Conservation (phyloP, 2,797 vertebrate species). For the Channa striata region DNA sequence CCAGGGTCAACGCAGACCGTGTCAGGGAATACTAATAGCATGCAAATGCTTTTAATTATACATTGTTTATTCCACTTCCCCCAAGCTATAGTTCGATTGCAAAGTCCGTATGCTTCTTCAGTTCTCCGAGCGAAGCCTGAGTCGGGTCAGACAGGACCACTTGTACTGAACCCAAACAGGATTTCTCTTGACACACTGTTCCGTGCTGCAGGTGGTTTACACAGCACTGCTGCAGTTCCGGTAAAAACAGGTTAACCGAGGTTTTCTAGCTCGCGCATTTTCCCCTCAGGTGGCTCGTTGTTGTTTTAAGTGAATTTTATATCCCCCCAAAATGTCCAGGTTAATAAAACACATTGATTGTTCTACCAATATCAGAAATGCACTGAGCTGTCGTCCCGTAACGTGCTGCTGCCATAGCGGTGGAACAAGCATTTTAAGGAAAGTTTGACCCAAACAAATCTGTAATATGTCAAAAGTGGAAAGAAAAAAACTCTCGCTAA, state of each 20-base stretch:
- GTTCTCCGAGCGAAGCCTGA: not conserved
- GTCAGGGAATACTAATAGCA: conserved; percentile 55
- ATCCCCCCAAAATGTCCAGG: too few species aligned
- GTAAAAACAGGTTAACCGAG: not conserved
- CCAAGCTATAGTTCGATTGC: conserved; percentile 43
- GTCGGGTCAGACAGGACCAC: not conserved
- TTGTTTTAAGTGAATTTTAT: too few species aligned
- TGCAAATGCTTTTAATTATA: conserved; percentile 64
- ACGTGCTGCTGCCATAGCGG: too few species aligned
- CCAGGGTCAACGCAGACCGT: conserved; percentile 43
- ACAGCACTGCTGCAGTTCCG: not conserved
- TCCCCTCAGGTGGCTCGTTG: not conserved
- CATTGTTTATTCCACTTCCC: conserved; percentile 45
- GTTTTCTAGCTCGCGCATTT: not conserved
- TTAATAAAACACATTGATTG: too few species aligned
- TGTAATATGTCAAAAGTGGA: too few species aligned
- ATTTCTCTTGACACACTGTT: not conserved
- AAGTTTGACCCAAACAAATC: too few species aligned
- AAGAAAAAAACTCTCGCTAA: too few species aligned
- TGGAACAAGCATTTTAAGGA: too few species aligned
- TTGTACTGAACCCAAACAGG: not conserved
- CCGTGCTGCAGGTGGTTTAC: not conserved
- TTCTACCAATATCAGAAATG: too few species aligned
- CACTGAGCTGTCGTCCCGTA: too few species aligned
- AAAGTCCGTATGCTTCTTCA: conserved; percentile 8